Evolutionary conservation across 2,888 invertebrate genomes (phyloP).

Genomic region (Mesopsocus fuscifrons): DNA sequence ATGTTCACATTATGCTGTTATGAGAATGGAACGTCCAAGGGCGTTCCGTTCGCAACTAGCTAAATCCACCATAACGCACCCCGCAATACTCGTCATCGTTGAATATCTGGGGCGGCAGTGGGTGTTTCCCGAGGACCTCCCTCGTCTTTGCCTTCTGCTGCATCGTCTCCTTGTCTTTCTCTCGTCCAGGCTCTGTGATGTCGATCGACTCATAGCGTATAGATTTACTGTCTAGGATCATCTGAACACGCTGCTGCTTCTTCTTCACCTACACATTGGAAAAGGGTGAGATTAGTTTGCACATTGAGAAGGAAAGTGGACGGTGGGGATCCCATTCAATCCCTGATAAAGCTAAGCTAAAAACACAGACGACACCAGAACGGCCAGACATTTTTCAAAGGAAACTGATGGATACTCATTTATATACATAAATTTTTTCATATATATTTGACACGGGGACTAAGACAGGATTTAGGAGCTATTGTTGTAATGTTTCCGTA

Average conservation of each 20-base stretch:
- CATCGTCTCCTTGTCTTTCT: conserved; percentile 80
- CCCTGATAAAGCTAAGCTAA: no score
- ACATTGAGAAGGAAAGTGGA: conserved; percentile 7
- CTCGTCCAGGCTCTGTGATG: conserved; percentile 84
- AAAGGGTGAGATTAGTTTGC: not conserved
- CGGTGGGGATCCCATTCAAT: not conserved
- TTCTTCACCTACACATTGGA: conserved; percentile 62
- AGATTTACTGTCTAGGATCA: conserved; percentile 83
- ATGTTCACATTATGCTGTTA: no score
- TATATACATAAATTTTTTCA: no score
- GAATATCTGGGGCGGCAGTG: conserved; percentile 87
- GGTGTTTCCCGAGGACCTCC: conserved; percentile 49
- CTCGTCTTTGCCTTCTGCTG: conserved; percentile 62
- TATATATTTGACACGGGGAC: no score
- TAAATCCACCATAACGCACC: no score
- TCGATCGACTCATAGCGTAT: conserved; percentile 82
- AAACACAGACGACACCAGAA: no score
- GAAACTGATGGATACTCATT: no score
- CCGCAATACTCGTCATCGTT: conserved; percentile 85
- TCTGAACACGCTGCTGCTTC: conserved; percentile 79
- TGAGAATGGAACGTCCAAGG: no score
- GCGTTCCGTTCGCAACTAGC: no score
- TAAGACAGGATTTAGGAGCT: no score
- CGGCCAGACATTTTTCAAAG: no score
- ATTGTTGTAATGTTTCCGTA: no score